Conservation (phyloP, 2,113 vertebrate genomes). For the Noctilio leporinus region DNA sequence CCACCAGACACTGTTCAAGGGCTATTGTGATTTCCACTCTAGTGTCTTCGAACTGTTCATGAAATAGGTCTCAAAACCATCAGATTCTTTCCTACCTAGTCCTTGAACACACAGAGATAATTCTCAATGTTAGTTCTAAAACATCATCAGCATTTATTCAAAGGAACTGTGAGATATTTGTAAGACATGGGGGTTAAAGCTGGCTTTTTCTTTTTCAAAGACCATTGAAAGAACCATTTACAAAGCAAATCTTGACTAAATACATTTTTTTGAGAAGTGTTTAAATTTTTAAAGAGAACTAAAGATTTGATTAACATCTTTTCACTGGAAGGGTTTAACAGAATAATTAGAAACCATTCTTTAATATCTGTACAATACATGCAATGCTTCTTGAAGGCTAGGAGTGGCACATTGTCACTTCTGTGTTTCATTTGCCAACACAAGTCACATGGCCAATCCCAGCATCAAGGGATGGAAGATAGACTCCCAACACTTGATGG, state of each 20-base stretch:
- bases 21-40: neutral
- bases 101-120: neutral
- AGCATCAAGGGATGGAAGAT: neutral
- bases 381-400: neutral
- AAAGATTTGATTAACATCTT: neutral
- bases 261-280: neutral
- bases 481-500: neutral
- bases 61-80: neutral
- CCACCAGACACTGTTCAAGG: neutral
- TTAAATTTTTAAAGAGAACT: constrained; percentile 23
- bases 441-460: neutral
- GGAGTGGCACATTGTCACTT: neutral
- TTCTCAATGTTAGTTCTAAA: neutral
- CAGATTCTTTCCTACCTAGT: neutral
- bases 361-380: neutral
- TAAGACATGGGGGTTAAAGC: neutral
- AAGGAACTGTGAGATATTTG: neutral
- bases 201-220: neutral
- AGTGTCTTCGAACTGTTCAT: neutral
- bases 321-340: neutral
- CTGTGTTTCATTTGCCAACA: neutral
- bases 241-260: neutral
- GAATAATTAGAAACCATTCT: neutral
- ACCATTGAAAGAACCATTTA: neutral
- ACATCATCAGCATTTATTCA: neutral